Percentiles rank a stretch among this genome's conserved stretches.
Conservation (phyloP, 2,797 vertebrate species). For the Sebastes umbrosus region DNA sequence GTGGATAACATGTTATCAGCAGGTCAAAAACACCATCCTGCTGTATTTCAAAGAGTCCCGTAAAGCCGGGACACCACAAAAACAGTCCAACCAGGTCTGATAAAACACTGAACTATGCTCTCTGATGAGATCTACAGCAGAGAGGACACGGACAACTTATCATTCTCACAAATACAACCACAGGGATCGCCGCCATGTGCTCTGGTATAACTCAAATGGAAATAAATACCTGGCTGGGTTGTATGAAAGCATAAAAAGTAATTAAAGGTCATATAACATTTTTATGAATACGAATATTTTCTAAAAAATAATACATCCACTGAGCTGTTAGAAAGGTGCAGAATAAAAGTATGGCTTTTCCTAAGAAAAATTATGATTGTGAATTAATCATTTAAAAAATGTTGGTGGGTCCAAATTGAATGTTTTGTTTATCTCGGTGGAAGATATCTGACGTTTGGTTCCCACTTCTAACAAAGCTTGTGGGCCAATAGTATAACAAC, state of each 20-base stretch:
- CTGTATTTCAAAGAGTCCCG: not conserved
- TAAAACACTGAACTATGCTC: not conserved
- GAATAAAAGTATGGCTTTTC: too few species aligned
- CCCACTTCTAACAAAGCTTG: too few species aligned
- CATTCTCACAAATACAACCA: not conserved
- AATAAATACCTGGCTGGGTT: not conserved
- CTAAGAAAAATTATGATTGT: too few species aligned
- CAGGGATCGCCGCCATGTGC: not conserved
- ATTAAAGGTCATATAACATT: too few species aligned
- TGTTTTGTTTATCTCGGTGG: too few species aligned
- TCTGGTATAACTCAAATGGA: accelerated
- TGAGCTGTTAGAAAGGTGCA: too few species aligned
- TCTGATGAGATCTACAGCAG: not conserved
- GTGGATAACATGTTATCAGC: not conserved
- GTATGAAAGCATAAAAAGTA: not conserved
- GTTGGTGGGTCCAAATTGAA: too few species aligned
- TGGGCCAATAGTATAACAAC: too few species aligned
- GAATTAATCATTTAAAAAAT: too few species aligned
- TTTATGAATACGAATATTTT: too few species aligned
- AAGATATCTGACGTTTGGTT: too few species aligned
- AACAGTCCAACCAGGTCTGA: not conserved
- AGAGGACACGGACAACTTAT: not conserved
- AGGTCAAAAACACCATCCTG: not conserved
- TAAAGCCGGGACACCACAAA: not conserved
- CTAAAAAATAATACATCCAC: too few species aligned